Evolutionary conservation across 2,113 vertebrate genomes (phyloP).

Genomic region (Phyllostomus hastatus): DNA sequence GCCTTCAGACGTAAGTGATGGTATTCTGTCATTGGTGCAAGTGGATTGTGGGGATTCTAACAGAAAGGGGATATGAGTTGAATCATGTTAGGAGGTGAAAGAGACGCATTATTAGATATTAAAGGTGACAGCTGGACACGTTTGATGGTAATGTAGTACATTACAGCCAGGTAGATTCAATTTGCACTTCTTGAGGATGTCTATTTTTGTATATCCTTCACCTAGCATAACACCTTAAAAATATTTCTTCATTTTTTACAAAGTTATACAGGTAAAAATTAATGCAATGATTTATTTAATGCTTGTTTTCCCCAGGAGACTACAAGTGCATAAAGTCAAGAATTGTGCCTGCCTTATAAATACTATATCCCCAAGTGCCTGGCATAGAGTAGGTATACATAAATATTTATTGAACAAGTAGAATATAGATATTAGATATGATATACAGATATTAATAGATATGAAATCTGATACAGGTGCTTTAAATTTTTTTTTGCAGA

Average conservation of each 20-base stretch:
- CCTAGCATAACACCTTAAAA: background rate
- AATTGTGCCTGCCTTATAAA: background rate
- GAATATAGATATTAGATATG: background rate
- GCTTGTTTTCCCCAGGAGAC: background rate
- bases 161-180: background rate
- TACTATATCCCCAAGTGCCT: background rate
- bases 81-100: background rate
- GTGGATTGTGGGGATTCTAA: background rate
- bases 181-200: background rate
- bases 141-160: background rate
- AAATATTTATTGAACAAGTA: background rate
- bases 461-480: background rate
- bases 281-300: conserved; percentile 18
- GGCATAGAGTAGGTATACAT: background rate
- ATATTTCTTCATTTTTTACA: background rate
- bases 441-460: background rate
- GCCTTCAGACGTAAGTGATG: background rate
- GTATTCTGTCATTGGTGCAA: background rate
- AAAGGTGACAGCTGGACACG: background rate
- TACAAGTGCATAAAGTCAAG: background rate
- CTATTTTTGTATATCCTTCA: background rate
- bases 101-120: background rate
- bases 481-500: background rate
- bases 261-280: background rate
- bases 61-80: background rate